These are phyloP conservation scores for Aspidoscelis tigris DNA, from an alignment of 2,113 vertebrate species.

Conservation along the genomic window DNA sequence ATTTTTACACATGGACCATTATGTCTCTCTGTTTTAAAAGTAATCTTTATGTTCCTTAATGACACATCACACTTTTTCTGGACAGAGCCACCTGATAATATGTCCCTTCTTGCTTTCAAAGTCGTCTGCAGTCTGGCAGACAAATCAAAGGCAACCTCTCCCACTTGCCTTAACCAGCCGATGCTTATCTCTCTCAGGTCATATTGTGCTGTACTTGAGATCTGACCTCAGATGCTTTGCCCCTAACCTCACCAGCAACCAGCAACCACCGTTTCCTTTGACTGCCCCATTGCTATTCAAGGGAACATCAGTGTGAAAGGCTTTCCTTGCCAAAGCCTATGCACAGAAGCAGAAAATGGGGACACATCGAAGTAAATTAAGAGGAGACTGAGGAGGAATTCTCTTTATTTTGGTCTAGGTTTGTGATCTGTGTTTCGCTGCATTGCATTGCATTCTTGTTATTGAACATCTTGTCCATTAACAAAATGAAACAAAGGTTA, in stretches of 20 bases:
- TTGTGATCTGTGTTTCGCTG: neutral
- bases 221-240: slow-evolving; percentile 25
- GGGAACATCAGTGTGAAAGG: neutral
- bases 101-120: slow-evolving; percentile 4
- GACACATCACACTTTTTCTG: neutral
- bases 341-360: neutral
- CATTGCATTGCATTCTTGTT: neutral
- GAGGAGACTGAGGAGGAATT: neutral
- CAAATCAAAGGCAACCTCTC: slow-evolving; percentile 26
- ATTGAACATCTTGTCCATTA: neutral
- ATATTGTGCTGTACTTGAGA: neutral
- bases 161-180: slow-evolving; percentile 7
- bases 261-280: neutral
- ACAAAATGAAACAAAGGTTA: neutral
- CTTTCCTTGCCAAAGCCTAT: neutral
- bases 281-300: neutral
- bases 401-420: neutral
- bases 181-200: neutral
- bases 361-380: neutral
- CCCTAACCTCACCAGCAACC: neutral
- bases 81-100: neutral
- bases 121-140: neutral
- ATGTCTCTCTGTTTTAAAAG: neutral
- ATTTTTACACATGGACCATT: neutral
- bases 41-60: neutral